Conservation (phyloP, 2,113 vertebrate species). For the Lampris megalopsis region DNA sequence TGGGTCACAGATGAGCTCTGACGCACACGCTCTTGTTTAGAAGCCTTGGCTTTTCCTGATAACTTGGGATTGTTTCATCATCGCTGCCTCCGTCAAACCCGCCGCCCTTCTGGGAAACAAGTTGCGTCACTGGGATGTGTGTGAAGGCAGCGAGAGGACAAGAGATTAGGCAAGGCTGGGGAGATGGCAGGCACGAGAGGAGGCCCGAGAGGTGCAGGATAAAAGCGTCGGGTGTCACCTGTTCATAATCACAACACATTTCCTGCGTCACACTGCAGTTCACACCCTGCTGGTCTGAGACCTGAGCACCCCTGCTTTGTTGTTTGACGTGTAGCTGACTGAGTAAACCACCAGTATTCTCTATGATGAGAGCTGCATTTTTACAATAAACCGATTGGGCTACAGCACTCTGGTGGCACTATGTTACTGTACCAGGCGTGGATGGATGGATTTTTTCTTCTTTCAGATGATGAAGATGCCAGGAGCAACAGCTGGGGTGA, state of each 20-base stretch:
- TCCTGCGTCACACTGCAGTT: neutral
- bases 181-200: neutral
- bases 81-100: too few relatives aligned
- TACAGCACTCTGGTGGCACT: neutral
- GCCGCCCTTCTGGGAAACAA: neutral
- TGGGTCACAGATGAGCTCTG: too few relatives aligned
- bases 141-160: constrained; percentile 43
- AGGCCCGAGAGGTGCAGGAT: neutral
- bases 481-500: constrained; percentile 71
- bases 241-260: neutral
- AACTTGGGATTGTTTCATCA: too few relatives aligned
- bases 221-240: constrained; percentile 8
- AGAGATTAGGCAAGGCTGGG: constrained; percentile 40
- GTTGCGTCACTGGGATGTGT: constrained; percentile 44
- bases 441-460: constrained; percentile 39
- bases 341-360: neutral
- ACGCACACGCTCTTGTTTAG: too few relatives aligned
- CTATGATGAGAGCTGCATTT: too few relatives aligned
- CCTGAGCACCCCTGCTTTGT: neutral
- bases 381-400: neutral
- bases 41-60: too few relatives aligned
- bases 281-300: neutral
- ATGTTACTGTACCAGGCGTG: constrained; percentile 47
- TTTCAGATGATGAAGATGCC: constrained; percentile 78
- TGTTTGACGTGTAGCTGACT: neutral